These are phyloP conservation scores for Phorcus lineatus DNA, from an alignment of 2,888 invertebrate species.

Conservation along the genomic window DNA sequence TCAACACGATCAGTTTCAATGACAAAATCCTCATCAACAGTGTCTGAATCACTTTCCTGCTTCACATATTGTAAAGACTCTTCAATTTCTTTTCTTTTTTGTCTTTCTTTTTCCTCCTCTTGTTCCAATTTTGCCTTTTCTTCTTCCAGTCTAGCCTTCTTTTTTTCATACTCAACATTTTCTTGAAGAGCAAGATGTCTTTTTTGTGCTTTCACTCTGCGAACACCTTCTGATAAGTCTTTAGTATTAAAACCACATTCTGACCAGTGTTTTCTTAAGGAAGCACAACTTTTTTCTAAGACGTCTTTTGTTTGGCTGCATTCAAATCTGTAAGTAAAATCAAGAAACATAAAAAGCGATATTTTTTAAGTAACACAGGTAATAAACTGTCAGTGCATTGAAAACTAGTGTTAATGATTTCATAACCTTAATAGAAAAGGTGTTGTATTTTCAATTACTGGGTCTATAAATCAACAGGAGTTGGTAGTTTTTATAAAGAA, in stretches of 20 bases:
- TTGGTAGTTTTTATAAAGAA: too few species aligned
- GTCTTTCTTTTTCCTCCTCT: neutral
- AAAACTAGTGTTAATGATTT: too few species aligned
- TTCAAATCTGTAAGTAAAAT: neutral
- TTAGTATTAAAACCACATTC: neutral
- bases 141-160: neutral
- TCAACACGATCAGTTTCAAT: neutral
- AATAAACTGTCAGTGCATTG: too few species aligned
- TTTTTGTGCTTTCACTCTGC: neutral
- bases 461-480: too few species aligned
- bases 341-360: neutral
- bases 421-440: too few species aligned
- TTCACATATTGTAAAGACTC: neutral
- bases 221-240: neutral
- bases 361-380: too few species aligned
- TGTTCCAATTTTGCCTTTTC: neutral
- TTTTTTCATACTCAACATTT: neutral
- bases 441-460: too few species aligned
- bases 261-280: neutral
- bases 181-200: neutral
- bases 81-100: slow-evolving; percentile 18
- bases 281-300: neutral
- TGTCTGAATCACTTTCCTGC: neutral
- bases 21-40: neutral
- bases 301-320: neutral